phyloP scores from a whole-genome alignment of 2,113 vertebrate species.

The Actenoides lindsayi region DNA sequence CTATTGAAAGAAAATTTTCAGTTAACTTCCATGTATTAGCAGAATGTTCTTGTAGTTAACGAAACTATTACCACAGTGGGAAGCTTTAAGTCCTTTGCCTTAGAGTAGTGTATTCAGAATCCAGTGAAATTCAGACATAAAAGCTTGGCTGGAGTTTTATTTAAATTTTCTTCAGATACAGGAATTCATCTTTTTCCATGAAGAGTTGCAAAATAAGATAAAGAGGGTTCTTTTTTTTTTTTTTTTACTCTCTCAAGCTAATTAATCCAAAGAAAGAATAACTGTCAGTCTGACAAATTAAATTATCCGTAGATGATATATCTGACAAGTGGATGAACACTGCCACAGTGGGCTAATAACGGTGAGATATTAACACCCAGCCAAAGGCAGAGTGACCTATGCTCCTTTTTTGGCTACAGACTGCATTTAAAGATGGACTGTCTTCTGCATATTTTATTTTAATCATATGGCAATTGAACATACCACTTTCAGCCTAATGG shows the following conservation, averaged over 20 bases:
- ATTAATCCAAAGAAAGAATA: not conserved
- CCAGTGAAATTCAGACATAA: not conserved
- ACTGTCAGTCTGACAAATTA: not conserved
- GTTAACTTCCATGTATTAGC: not conserved
- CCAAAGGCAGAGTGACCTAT: not conserved
- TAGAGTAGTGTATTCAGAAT: not conserved
- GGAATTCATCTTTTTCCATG: not conserved
- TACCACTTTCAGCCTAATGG: not conserved
- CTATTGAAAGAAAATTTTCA: not conserved
- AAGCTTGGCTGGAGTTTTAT: not conserved
- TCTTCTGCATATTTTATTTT: not conserved
- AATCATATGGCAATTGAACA: not conserved
- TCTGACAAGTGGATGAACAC: not conserved
- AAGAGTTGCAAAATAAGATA: not conserved
- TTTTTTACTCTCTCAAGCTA: not conserved
- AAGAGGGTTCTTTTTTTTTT: no score
- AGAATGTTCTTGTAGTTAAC: not conserved
- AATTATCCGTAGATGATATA: not conserved
- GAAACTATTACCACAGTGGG: not conserved
- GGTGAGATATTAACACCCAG: not conserved
- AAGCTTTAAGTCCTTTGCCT: not conserved
- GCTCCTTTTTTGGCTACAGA: not conserved
- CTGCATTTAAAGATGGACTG: not conserved
- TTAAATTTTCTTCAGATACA: not conserved
- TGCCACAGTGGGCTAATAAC: not conserved